Base-by-base conservation (phyloP, 2,888 invertebrate species). In the Clostera curtula region DNA sequence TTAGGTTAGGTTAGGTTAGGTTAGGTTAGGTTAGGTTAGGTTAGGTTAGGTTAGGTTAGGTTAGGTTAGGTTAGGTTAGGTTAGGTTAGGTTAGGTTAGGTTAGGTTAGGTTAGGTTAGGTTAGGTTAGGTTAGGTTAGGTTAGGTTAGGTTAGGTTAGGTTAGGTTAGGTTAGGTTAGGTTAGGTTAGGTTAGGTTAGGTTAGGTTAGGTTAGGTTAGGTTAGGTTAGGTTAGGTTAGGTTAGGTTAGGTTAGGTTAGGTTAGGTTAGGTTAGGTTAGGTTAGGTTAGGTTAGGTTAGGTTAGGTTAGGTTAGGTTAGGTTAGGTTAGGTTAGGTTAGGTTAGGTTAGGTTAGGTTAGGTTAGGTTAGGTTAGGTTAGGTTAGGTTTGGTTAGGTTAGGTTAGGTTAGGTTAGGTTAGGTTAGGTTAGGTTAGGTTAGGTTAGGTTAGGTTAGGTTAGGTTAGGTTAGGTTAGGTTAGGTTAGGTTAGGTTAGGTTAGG, bases 361-460 rank as follows among this genome's bases (percentile, higher is more conserved):
- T 36, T 32, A 33, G 32, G 32, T 36, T 29, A 33, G 36, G 32
- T 33, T 34, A 33, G 37, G 37, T 37, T 34, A 37, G 37, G 37
- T 37, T 37, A 37, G 37, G 37, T 37, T 37, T 34, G 37, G 37
- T 37, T 37, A 37, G 37, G 37, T 37, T 37, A 37, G 37, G 37
- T 37, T 36, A 36, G 35, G 35, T 36, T 36, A 36, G 35, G 35
- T 36, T 36, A 36, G 35, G 35, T 36, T 36, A 36, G 35, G 35
- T 36, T 31, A 36, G 35, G 35, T 36, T 36, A 36, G 35, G 35
- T 34, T 30, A 27, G 34, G 34, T 36, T 36, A 31, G 35, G 35
- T 36, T 36, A 36, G 35, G 35, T 36, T 36, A 36, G 35, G 31
- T 36, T 35, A 36, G 35, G 35, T 36, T 36, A 36, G 30, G 34